Base-by-base conservation (phyloP, 2,888 invertebrate species). In the Cloeon dipterum region DNA sequence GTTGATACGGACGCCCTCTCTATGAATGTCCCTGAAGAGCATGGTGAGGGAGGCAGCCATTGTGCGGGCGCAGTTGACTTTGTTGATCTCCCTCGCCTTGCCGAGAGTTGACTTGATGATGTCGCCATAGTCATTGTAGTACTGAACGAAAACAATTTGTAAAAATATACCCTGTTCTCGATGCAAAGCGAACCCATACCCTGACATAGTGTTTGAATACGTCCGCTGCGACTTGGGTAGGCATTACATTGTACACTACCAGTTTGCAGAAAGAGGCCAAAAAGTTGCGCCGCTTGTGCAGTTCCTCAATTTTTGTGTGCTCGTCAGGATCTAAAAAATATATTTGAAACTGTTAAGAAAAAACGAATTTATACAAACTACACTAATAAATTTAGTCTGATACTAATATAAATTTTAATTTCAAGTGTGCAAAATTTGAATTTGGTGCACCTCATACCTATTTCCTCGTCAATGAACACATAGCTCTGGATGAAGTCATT, bases 121-220 rank as follows among this genome's bases (percentile, higher is more conserved):
- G 58, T 96, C 96, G 35, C 96, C 94, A 59, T 93, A 96, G 59
- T 96, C 93, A 55, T 91, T 89, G 60, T 93, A 93, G 56, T 86
- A 93, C 74, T 82, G 56, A 37, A 32, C 41, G 41, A 46, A 38
- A 43, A 37, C 5, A 34, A 14, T 8, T 11, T n/a, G 5, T 17
- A 13, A 16, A 26, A 13, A 14, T n/a, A 21, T 18, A 20, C 3
- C 14, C 3, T 37, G 4, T 4, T 3, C 8, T 37, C 21, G 32
- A 36, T 29, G 36, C 16, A 14, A 37, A 32, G 19, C 7, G 14
- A 34, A 19, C 18, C 43, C 54, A 50, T 54, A 82, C 82, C 66
- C 86, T 89, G 41, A 93, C 88, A 57, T 98, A 98, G 56, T 94
- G 86, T 55, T 91, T 89, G 59, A 98, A 93, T 40, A 98, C 79